These are phyloP conservation scores for Poecile atricapillus DNA, from an alignment of 2,113 vertebrate genomes.

Conservation along the genomic window DNA sequence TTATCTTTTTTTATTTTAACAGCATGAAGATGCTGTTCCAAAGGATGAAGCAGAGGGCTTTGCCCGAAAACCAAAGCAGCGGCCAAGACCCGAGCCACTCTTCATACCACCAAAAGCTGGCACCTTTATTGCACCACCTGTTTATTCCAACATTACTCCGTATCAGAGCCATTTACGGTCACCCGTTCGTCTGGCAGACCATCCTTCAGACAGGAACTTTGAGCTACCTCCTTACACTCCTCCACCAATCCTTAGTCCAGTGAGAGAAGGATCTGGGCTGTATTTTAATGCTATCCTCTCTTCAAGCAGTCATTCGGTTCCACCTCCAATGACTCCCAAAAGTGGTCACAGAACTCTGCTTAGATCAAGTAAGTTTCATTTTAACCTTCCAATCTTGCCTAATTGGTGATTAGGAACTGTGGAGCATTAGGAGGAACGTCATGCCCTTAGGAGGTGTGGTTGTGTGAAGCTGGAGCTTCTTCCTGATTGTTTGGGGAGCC, in stretches of 20 bases:
- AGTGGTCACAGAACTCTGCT: slow-evolving; percentile 90
- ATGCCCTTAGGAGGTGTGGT: not conserved
- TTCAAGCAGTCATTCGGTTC: slow-evolving; percentile 75
- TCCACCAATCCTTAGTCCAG: slow-evolving; percentile 95
- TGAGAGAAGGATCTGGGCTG: slow-evolving; percentile 94
- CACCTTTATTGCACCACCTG: slow-evolving; percentile 87
- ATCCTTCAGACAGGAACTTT: slow-evolving; percentile 80
- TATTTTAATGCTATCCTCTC: slow-evolving; percentile 97
- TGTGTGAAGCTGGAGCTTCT: not conserved
- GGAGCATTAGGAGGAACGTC: not conserved
- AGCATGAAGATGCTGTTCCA: slow-evolving; percentile 70
- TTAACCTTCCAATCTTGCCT: not conserved
- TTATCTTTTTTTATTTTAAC: too few relatives aligned
- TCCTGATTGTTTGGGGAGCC: not conserved
- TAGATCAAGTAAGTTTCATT: slow-evolving; percentile 86
- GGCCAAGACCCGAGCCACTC: slow-evolving; percentile 91
- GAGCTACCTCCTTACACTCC: slow-evolving; percentile 94
- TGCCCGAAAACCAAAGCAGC: slow-evolving; percentile 86
- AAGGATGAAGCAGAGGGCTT: slow-evolving; percentile 81
- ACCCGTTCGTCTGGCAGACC: slow-evolving; percentile 87
- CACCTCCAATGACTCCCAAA: slow-evolving; percentile 90
- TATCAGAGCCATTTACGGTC: slow-evolving; percentile 98
- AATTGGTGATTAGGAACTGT: not conserved
- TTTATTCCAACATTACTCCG: slow-evolving; percentile 91
- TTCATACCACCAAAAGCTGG: slow-evolving; percentile 95